A percentile compares a stretch with the other conserved stretches of the same genome.
phyloP scores from a whole-genome alignment of 2,113 vertebrate genomes.

The Microtus pennsylvanicus region DNA sequence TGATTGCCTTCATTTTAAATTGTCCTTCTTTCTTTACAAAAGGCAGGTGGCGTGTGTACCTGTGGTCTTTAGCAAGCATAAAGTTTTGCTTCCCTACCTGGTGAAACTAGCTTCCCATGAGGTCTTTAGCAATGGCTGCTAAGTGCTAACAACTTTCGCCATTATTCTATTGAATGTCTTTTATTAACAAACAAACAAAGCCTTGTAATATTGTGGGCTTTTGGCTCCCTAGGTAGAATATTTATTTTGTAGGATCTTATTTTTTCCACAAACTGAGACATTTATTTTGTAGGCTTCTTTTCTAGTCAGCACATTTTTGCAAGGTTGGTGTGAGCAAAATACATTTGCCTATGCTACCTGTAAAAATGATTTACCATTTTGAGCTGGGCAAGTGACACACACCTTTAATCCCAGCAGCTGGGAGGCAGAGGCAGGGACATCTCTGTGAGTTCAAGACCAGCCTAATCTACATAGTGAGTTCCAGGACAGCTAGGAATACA shows the following conservation, averaged over 20 bases:
- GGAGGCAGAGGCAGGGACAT: not conserved
- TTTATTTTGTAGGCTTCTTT: not conserved
- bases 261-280: not conserved
- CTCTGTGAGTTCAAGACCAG: not conserved
- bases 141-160: not conserved
- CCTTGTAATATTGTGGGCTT: not conserved
- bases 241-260: slow-evolving; percentile 2
- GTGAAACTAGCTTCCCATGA: not conserved
- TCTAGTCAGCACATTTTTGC: slow-evolving; percentile 24
- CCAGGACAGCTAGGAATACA: not conserved
- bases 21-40: not conserved
- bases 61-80: not conserved
- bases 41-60: not conserved
- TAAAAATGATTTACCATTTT: not conserved
- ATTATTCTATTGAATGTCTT: not conserved
- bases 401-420: not conserved
- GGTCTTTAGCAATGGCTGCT: not conserved
- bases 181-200: slow-evolving; percentile 30
- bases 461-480: not conserved
- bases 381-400: not conserved
- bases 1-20: slow-evolving; percentile 13
- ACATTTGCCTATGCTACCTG: slow-evolving; percentile 18
- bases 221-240: not conserved
- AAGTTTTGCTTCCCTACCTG: not conserved
- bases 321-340: not conserved